Base-by-base conservation (phyloP, 2,888 invertebrate genomes). In the Neria commutata region DNA sequence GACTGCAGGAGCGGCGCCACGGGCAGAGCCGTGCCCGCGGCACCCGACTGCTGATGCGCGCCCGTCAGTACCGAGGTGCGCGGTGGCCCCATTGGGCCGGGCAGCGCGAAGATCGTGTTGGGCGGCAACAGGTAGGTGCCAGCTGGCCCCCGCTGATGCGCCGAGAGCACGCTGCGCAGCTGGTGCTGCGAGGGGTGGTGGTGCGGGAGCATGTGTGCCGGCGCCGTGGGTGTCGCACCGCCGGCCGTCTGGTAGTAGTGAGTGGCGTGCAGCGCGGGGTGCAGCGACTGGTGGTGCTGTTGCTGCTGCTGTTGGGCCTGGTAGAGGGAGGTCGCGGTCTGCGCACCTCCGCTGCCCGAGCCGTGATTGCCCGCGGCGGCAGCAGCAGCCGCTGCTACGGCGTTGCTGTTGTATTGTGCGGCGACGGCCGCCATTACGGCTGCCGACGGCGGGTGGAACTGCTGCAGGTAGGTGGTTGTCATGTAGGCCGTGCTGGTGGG, bases 41-140 rank as follows among this genome's bases (percentile, higher is more conserved):
- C 59, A 19, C 48, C 62, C 3, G 62, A 49, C 54, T 67, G 67
- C 59, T 69, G 67, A 49, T 67, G 70, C 45, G 55, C 49, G 52
- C 48, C 48, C 1, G 67, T 48, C 54, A 75, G 57, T 21, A 75
- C 54, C 2, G 70, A 45, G 58, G 72, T 55, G 5, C 79, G 73
- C 54, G 71, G 66, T 3, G 63, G 21, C 19, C 61, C 59, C 6
- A 8, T 8, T 10, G 68, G 64, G n/a, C n/a, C n/a, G 4, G 70
- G 63, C 42, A 75, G 56, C 10, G 71, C 62, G 55, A 65, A 74
- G 24, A 65, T 54, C 1, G 61, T 24, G 16, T 55, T 60, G 17
- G 60, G 52, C 45, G 60, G 49, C 37, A 58, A 14, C 40, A 62
- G 54, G 21, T 60, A 66, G 11, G 48, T n/a, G 5, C 63, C 58